phyloP scores from a whole-genome alignment of 2,888 invertebrate genomes.

The Gortyna flavago region DNA sequence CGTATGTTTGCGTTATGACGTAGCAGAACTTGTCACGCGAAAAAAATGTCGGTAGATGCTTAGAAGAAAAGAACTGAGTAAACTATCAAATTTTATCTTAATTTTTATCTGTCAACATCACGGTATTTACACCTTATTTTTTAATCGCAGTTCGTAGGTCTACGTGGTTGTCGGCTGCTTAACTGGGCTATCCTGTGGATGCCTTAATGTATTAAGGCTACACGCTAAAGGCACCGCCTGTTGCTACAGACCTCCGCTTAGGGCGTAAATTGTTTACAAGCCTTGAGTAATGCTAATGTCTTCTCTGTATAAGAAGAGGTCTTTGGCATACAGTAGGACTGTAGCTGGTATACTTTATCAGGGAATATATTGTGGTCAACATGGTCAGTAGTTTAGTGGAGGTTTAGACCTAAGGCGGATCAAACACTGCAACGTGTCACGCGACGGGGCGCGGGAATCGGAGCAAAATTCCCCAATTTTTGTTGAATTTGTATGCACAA shows the following conservation, averaged over 20 bases:
- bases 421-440: too few relatives aligned
- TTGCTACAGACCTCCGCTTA: neutral
- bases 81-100: slow-evolving; percentile 1
- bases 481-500: neutral
- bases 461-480: neutral
- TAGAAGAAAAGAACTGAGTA: too few relatives aligned
- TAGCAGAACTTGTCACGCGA: slow-evolving; percentile 11
- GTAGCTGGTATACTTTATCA: neutral
- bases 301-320: neutral
- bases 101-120: neutral
- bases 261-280: neutral
- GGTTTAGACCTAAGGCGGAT: too few relatives aligned
- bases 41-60: neutral
- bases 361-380: neutral
- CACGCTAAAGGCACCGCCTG: too few relatives aligned
- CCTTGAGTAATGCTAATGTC: neutral
- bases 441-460: too few relatives aligned
- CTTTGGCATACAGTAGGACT: neutral
- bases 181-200: too few relatives aligned
- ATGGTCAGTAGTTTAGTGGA: neutral
- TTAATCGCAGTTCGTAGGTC: too few relatives aligned
- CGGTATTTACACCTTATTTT: neutral
- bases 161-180: neutral
- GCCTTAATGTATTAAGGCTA: neutral
- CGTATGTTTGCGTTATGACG: slow-evolving; percentile 31